These are phyloP conservation scores for Enteromius trimaculatus DNA, from an alignment of 2,797 vertebrate genomes.

Conservation along the genomic window DNA sequence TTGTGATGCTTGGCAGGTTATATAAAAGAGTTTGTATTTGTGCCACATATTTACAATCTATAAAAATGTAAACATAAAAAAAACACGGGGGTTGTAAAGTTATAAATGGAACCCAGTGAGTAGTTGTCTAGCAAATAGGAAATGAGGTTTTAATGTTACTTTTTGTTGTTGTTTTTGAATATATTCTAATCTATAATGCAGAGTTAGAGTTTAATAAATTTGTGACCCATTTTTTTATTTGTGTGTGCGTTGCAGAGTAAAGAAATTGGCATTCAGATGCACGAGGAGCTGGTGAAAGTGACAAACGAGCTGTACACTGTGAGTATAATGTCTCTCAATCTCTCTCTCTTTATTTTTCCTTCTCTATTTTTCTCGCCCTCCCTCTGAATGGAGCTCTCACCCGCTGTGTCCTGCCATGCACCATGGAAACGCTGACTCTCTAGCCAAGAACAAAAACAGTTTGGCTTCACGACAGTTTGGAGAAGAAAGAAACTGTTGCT, in stretches of 20 bases:
- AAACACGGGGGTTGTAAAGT: background rate
- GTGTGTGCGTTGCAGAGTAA: conserved; percentile 87
- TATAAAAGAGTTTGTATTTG: conserved; percentile 24
- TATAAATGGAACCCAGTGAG: background rate
- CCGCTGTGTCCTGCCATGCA: conserved; percentile 41
- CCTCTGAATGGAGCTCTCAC: conserved; percentile 35
- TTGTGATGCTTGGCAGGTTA: conserved; percentile 4
- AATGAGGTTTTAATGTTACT: background rate
- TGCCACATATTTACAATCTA: background rate
- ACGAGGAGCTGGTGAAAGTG: conserved; percentile 96
- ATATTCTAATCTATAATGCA: background rate
- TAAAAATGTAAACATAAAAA: background rate
- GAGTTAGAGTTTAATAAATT: conserved; percentile 2
- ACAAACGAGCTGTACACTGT: conserved; percentile 98
- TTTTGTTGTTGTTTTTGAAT: background rate
- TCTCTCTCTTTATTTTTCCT: conserved; percentile 26
- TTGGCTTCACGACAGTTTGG: conserved; percentile 16
- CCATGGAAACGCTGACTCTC: conserved; percentile 58
- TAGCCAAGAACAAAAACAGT: conserved; percentile 38
- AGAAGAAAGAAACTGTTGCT: conserved; percentile 35
- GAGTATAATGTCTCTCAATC: conserved; percentile 71
- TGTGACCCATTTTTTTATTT: background rate
- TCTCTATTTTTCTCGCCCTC: conserved; percentile 25
- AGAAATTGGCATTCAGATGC: conserved; percentile 98
- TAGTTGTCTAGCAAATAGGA: background rate